These are phyloP conservation scores for Cerastoderma edule DNA, from an alignment of 2,888 invertebrate genomes.

Conservation along the genomic window DNA sequence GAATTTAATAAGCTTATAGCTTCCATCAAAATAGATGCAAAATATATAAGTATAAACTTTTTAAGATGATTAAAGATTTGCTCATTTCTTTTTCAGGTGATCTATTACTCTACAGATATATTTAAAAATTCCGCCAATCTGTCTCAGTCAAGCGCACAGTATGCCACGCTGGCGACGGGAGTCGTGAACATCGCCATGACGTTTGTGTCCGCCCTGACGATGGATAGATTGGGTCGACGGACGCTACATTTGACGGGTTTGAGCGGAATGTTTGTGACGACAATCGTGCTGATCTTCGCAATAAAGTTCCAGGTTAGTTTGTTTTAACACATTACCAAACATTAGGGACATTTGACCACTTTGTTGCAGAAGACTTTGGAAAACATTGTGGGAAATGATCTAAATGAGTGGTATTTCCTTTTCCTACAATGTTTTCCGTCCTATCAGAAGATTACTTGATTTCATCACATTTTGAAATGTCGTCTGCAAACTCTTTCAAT, in stretches of 20 bases:
- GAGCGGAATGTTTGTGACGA: slow-evolving; percentile 90
- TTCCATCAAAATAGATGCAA: no score
- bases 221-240: slow-evolving; percentile 93
- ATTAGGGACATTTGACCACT: no score
- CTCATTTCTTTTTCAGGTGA: slow-evolving; percentile 87
- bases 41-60: no score
- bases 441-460: no score
- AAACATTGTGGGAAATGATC: no score
- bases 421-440: no score
- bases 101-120: slow-evolving; percentile 97
- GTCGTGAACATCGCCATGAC: slow-evolving; percentile 95
- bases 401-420: no score
- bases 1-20: no score
- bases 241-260: slow-evolving; percentile 92
- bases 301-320: slow-evolving; percentile 70
- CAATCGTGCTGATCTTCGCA: slow-evolving; percentile 88
- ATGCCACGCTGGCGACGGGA: slow-evolving; percentile 93
- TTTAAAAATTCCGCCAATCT: slow-evolving; percentile 89
- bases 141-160: slow-evolving; percentile 87
- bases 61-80: not conserved
- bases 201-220: slow-evolving; percentile 90
- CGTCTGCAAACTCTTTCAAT: no score
- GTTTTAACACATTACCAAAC: no score
- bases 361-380: no score
- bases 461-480: no score